Evolutionary conservation across 64 coral and sea anemone species (phyloP), one percentile per base, ranked within the genome.

Genomic region (Acropora tenuis): DNA sequence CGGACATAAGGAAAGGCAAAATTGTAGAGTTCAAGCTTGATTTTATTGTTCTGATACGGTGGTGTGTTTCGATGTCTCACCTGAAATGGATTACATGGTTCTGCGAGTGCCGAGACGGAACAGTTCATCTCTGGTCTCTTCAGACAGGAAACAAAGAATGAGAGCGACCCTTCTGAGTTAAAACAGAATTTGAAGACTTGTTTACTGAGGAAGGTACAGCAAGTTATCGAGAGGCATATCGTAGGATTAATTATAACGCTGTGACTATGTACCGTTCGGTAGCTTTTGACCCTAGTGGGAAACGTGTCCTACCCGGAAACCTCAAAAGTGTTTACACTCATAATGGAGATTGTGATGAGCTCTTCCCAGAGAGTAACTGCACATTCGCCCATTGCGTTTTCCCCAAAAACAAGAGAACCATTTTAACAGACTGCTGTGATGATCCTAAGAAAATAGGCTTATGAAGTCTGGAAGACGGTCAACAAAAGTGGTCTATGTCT

Each of bases 101-200:
- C 2, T 84, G 82, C 5, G 82, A 84, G 17, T 84, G 82, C 41
- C 61, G 45, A 30, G 63, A 71, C 13, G 82, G 15, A 84, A 84
- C 82, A 49, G n/a, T 84, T 48, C 82, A 84, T 30, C 16, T 84
- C 16, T 84, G 60, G 60, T 84, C 82, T 49, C 82, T 84, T 47
- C 43, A 84, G 43, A 84, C 44, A 19, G 82, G 61, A 8, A 72
- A 49, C 43, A 8, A 9, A 3, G 82, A 48, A 71, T 84, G 82
- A 63, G 18, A 19, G 9, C 5, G 63, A 71, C 16, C 17, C 1
- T 69, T 61, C 13, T 48, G 30, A 9, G 20, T 19, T 2, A 49
- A 6, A 16, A 84, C 15, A 69, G 63, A 49, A 8, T 84, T 9
- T 84, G 2, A 4, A 19, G 10, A 0, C 1, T 5, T 1, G 60